Conservation (phyloP, 2,113 vertebrate species). For the Nibea coibor region DNA sequence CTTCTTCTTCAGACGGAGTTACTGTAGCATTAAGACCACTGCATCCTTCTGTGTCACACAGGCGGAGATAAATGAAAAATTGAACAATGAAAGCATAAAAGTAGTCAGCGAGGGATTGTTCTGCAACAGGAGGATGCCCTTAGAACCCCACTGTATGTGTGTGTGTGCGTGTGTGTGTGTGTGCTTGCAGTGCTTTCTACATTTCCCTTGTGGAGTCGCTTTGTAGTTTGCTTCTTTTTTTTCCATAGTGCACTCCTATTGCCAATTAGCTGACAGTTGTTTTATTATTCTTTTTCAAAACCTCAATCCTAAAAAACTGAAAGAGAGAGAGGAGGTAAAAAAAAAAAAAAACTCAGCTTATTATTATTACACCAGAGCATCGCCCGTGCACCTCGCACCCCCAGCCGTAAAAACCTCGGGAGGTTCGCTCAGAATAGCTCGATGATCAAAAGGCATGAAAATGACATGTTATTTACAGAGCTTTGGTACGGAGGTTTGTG, state of each 20-base stretch:
- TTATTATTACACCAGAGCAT: constrained; percentile 56
- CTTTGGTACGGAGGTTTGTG: constrained; percentile 33
- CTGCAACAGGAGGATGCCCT: constrained; percentile 61
- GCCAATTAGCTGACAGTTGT: constrained; percentile 79
- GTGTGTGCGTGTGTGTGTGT: constrained; percentile 12
- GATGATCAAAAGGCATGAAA: constrained; percentile 71
- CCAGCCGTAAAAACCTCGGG: constrained; percentile 47
- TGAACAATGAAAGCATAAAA: constrained; percentile 69
- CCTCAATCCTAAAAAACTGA: constrained; percentile 58
- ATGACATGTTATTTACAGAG: constrained; percentile 70
- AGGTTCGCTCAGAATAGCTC: constrained; percentile 67
- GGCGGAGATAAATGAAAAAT: constrained; percentile 50
- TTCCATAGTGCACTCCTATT: constrained; percentile 52
- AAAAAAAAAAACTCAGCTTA: constrained; percentile 32
- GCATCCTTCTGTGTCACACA: constrained; percentile 16
- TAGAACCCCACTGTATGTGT: constrained; percentile 33
- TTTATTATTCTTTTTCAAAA: constrained; percentile 79
- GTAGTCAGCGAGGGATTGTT: constrained; percentile 43
- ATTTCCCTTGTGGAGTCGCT: constrained; percentile 70
- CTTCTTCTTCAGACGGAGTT: constrained; percentile 44
- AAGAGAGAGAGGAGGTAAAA: constrained; percentile 16
- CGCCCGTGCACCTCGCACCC: constrained; percentile 47
- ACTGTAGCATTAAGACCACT: neutral
- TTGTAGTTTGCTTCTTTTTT: constrained; percentile 64
- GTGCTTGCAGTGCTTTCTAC: constrained; percentile 44